These are phyloP conservation scores for Actinostola sp. DNA, from an alignment of 92 coral and sea anemone species.

Conservation along the genomic window DNA sequence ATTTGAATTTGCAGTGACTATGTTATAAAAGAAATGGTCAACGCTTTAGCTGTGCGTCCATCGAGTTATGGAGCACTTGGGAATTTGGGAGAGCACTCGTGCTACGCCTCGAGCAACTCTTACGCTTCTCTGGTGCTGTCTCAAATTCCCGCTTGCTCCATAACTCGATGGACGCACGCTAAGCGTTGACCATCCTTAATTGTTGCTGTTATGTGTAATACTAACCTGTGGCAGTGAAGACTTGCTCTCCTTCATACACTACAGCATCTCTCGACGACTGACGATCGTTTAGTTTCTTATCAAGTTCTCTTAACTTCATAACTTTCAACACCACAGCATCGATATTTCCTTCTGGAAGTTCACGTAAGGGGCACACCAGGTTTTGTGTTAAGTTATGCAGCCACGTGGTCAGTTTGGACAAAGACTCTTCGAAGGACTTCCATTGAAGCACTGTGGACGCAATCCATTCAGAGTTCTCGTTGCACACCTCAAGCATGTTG, in stretches of 20 bases:
- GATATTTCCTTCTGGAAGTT: conserved; percentile 73
- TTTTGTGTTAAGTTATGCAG: conserved; percentile 64
- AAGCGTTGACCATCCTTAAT: too few relatives aligned
- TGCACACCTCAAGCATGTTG: conserved; percentile 84
- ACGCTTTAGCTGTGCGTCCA: too few relatives aligned
- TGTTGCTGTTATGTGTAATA: not conserved
- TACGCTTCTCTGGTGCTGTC: too few relatives aligned
- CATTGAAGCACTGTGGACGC: conserved; percentile 82
- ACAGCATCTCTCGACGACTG: conserved; percentile 81
- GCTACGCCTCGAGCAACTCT: too few relatives aligned
- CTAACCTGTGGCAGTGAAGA: conserved; percentile 83
- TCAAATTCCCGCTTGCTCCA: too few relatives aligned
- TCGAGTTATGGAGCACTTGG: too few relatives aligned
- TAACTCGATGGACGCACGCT: too few relatives aligned
- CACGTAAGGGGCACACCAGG: conserved; percentile 62
- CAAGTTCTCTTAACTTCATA: conserved; percentile 90
- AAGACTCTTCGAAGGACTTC: conserved; percentile 89
- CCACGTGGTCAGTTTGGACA: conserved; percentile 69
- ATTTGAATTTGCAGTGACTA: too few relatives aligned
- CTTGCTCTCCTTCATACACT: conserved; percentile 89
- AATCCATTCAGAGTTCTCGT: conserved; percentile 77
- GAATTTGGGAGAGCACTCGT: too few relatives aligned
- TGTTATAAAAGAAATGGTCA: too few relatives aligned
- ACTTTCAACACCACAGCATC: conserved; percentile 82
- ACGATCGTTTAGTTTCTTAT: conserved; percentile 87